phyloP scores from a whole-genome alignment of 2,888 invertebrate species.

The Eudemis profundana region DNA sequence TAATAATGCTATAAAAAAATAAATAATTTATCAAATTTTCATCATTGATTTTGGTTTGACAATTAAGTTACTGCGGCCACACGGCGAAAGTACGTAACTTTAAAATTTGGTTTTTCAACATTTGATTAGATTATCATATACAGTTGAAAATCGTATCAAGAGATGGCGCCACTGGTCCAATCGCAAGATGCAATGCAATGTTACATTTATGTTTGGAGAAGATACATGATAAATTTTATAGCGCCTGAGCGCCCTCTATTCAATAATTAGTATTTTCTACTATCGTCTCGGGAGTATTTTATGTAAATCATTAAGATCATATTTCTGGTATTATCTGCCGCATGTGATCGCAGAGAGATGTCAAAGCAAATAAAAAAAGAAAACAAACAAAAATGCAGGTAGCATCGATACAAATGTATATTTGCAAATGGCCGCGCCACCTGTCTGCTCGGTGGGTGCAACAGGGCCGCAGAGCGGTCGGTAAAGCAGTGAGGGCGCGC shows the following conservation, averaged over 20 bases:
- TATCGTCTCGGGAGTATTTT: neutral
- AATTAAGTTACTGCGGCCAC: neutral
- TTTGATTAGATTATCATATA: conserved; percentile 14
- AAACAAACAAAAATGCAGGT: conserved; percentile 44
- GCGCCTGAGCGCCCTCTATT: conserved; percentile 3
- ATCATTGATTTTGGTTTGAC: neutral
- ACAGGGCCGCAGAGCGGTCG: conserved; percentile 57
- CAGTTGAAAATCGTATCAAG: neutral
- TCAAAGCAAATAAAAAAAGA: conserved; percentile 31
- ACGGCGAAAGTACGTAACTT: conserved; percentile 24
- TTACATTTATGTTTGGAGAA: neutral
- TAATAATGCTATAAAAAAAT: too few species aligned
- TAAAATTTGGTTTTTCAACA: conserved; percentile 20
- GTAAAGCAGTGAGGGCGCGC: conserved; percentile 59
- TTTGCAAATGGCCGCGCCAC: conserved; percentile 64
- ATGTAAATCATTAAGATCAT: neutral
- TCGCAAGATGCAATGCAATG: neutral
- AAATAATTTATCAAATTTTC: too few species aligned
- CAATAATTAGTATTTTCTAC: neutral
- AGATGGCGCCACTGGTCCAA: conserved; percentile 27
- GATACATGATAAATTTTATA: neutral
- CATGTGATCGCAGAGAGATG: neutral
- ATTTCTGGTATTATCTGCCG: neutral
- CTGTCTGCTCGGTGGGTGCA: conserved; percentile 67
- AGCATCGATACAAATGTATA: conserved; percentile 47